These are phyloP conservation scores for Vulpes ferrilata DNA, from an alignment of 2,113 vertebrate genomes.

Conservation along the genomic window DNA sequence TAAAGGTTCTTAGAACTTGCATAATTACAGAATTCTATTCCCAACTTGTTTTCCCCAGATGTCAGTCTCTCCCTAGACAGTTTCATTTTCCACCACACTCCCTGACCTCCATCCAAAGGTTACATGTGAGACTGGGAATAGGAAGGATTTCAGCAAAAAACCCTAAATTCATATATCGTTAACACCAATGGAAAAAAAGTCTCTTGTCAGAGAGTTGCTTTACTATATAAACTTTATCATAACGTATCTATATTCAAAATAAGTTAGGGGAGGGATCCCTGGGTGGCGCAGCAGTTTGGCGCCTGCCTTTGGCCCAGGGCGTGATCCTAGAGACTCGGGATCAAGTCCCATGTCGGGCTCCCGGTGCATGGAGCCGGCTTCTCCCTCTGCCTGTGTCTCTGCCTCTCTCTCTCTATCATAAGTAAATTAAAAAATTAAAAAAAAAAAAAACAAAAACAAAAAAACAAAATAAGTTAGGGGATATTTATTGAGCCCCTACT, in stretches of 20 bases:
- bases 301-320: too few species aligned
- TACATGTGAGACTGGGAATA: background rate
- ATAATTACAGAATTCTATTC: constrained; percentile 22
- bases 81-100: background rate
- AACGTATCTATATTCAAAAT: background rate
- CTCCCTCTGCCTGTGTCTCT: too few species aligned
- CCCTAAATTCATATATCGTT: background rate
- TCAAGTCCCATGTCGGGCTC: too few species aligned
- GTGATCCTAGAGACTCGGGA: too few species aligned
- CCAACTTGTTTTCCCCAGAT: background rate
- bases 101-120: background rate
- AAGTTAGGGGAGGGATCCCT: background rate
- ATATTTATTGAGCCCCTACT: background rate
- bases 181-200: background rate
- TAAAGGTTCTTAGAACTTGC: background rate
- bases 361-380: too few species aligned
- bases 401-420: too few species aligned
- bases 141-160: background rate
- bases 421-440: too few species aligned
- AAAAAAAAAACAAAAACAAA: too few species aligned
- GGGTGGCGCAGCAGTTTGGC: too few species aligned
- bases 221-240: background rate
- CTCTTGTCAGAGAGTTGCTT: background rate
- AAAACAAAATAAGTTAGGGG: background rate
- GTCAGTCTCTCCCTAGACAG: background rate